A percentile compares a stretch with the other conserved stretches of the same genome.
Conservation (phyloP, 2,797 vertebrate species). For the Artibeus jamaicensis region DNA sequence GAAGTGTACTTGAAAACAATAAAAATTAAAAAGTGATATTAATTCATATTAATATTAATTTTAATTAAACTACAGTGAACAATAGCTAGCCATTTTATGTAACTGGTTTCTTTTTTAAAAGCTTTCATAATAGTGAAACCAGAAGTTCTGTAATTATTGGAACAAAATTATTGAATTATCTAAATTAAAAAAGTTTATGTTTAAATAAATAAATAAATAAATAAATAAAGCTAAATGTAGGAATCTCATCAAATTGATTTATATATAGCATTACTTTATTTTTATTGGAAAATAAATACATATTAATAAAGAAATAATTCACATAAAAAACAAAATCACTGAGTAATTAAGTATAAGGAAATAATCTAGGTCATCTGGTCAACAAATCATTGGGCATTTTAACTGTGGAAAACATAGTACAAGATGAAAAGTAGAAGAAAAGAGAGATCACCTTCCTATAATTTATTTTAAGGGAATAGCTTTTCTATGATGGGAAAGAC, state of each 20-base stretch:
- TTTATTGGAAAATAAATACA: neutral
- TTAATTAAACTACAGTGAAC: neutral
- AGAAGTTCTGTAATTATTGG: neutral
- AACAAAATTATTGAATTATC: neutral
- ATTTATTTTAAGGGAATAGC: neutral
- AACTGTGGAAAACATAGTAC: neutral
- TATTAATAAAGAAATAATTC: neutral
- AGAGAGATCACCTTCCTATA: neutral
- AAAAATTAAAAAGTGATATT: neutral
- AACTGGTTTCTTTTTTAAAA: neutral
- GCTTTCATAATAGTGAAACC: neutral
- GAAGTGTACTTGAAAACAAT: too few relatives aligned
- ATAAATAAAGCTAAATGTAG: neutral
- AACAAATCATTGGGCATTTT: neutral
- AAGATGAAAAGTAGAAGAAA: neutral
- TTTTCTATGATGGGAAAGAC: neutral
- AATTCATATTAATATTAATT: neutral
- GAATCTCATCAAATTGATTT: neutral
- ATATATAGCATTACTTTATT: neutral
- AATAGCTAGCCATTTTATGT: neutral
- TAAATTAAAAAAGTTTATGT: neutral
- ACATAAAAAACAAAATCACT: neutral
- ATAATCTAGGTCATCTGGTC: neutral
- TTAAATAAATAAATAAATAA: neutral
- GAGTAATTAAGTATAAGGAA: neutral